A percentile compares a stretch with the other conserved stretches of the same genome.
These are phyloP conservation scores for Petrocephalus sullivani DNA, from an alignment of 2,797 vertebrate genomes.

Conservation along the genomic window DNA sequence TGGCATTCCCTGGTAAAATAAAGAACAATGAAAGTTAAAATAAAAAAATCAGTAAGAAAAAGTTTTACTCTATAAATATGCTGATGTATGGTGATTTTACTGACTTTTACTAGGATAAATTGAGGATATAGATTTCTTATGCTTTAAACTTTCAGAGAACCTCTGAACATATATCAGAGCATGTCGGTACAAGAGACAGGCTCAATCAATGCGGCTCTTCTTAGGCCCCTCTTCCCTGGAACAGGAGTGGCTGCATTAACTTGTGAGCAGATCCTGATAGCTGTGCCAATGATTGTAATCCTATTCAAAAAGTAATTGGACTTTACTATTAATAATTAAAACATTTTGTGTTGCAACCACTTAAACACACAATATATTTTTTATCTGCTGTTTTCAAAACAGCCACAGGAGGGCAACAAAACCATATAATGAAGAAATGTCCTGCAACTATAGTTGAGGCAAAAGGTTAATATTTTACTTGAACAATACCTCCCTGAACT, in stretches of 20 bases:
- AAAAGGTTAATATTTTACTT: not conserved
- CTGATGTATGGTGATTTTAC: not conserved
- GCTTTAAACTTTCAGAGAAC: not conserved
- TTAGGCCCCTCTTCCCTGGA: not conserved
- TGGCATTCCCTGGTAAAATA: constrained; percentile 42
- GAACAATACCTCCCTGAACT: not conserved
- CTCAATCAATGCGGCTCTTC: not conserved
- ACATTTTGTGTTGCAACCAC: not conserved
- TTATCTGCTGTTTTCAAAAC: not conserved
- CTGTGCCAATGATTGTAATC: not conserved
- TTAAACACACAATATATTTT: not conserved
- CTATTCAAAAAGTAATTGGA: not conserved
- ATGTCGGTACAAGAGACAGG: not conserved
- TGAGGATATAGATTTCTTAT: not conserved
- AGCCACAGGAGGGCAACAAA: constrained; percentile 5
- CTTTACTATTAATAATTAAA: too few relatives aligned
- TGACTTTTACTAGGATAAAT: not conserved
- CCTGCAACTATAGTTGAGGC: not conserved
- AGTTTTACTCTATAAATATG: not conserved
- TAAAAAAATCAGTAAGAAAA: not conserved
- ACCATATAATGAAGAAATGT: not conserved
- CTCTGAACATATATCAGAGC: not conserved
- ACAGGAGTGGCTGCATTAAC: not conserved
- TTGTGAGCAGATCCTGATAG: not conserved
- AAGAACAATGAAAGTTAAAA: not conserved